A percentile compares a stretch with the other conserved stretches of the same genome.
Conservation (phyloP, 2,797 vertebrate species). For the Crocodylus rhombifer region DNA sequence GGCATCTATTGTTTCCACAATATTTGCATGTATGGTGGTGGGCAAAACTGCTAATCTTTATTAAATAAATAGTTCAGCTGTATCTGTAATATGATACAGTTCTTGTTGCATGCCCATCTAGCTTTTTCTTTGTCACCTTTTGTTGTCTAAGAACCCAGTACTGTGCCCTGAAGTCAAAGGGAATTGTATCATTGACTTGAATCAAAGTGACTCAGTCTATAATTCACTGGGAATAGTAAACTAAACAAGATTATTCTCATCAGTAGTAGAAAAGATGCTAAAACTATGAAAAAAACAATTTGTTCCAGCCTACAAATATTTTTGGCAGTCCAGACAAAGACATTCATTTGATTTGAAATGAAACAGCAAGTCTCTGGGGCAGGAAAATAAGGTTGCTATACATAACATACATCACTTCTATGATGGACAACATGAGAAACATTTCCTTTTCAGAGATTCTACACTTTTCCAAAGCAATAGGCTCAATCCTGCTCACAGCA, state of each 20-base stretch:
- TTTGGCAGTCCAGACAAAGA: neutral
- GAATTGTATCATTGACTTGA: neutral
- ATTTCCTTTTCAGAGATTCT: neutral
- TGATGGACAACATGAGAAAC: neutral
- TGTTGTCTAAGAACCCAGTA: neutral
- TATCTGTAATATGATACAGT: neutral
- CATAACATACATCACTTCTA: neutral
- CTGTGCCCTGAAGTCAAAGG: neutral
- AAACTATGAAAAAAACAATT: neutral
- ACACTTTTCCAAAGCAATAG: neutral
- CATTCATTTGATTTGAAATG: neutral
- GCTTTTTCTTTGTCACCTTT: neutral
- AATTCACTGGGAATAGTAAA: neutral
- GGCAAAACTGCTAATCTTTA: neutral
- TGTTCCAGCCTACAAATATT: neutral
- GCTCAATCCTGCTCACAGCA: neutral
- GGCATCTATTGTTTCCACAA: fast-evolving
- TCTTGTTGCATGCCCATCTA: neutral
- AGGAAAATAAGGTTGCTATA: neutral
- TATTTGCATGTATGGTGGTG: neutral
- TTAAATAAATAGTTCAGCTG: neutral
- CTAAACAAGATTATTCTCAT: neutral
- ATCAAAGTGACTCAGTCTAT: neutral
- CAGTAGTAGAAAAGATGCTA: neutral
- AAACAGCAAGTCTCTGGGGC: fast-evolving